Percentiles rank a stretch among this genome's conserved stretches.
phyloP scores from a whole-genome alignment of 2,113 vertebrate genomes.

The Cyprinodon brontotheroides region DNA sequence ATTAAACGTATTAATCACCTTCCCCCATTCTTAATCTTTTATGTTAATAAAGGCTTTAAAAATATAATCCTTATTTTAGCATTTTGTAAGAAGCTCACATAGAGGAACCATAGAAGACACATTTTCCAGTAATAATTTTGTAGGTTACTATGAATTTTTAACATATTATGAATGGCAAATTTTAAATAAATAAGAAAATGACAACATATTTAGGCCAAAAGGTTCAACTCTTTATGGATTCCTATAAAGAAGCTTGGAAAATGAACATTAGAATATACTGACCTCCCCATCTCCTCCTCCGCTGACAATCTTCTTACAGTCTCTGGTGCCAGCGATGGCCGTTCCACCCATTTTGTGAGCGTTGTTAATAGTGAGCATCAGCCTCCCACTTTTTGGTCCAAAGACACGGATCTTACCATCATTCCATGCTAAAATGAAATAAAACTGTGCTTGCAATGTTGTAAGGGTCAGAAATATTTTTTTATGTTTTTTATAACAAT shows the following conservation, averaged over 20 bases:
- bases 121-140: neutral
- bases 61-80: too few species aligned
- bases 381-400: slow-evolving; percentile 81
- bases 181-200: too few species aligned
- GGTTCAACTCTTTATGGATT: too few species aligned
- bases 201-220: too few species aligned
- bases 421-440: slow-evolving; percentile 81
- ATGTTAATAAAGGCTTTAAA: neutral
- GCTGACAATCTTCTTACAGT: slow-evolving; percentile 85
- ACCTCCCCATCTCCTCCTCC: slow-evolving; percentile 92
- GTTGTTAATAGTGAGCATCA: slow-evolving; percentile 77
- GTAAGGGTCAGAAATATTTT: neutral
- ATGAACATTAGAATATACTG: slow-evolving; percentile 6
- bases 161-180: too few species aligned
- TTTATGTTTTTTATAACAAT: too few species aligned
- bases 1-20: neutral
- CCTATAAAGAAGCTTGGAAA: neutral
- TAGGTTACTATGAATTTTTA: too few species aligned
- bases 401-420: slow-evolving; percentile 89
- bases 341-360: slow-evolving; percentile 86
- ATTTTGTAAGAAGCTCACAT: neutral
- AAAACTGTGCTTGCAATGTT: neutral
- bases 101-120: neutral
- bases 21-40: neutral
- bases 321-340: slow-evolving; percentile 80